Percentiles rank a stretch among this genome's conserved stretches.
phyloP scores from a whole-genome alignment of 92 coral and sea anemone species.

The Parazoanthus swiftii region DNA sequence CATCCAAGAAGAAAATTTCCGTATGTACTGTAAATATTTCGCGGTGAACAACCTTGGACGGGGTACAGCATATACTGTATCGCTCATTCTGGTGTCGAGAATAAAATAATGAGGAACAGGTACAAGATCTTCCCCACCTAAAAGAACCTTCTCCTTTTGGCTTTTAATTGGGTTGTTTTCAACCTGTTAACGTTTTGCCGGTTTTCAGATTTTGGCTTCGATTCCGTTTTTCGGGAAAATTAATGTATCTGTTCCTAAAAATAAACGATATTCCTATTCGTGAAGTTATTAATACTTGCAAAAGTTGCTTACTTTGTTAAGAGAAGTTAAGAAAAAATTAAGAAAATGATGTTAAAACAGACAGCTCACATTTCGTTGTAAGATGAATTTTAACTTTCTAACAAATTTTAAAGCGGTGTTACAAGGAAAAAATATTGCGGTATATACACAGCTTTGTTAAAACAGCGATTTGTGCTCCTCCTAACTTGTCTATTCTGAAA shows the following conservation, averaged over 20 bases:
- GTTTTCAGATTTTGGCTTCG: neutral
- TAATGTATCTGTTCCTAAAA: constrained; percentile 32
- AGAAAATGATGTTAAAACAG: constrained; percentile 17
- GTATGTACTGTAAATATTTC: constrained; percentile 45
- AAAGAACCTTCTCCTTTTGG: neutral
- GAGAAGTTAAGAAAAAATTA: constrained; percentile 14
- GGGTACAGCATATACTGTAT: neutral
- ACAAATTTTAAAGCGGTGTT: constrained; percentile 13
- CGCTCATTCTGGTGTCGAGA: constrained; percentile 2
- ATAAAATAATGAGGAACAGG: constrained; percentile 20
- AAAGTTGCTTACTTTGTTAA: neutral
- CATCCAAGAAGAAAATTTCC: constrained; percentile 2
- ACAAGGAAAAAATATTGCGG: neutral
- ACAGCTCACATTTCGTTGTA: constrained; percentile 19
- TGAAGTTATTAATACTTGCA: neutral
- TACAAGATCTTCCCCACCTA: constrained; percentile 2
- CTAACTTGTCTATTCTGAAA: constrained; percentile 10
- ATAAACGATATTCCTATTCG: constrained; percentile 17
- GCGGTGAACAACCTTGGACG: constrained; percentile 16
- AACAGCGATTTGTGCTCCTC: neutral
- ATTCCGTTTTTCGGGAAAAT: neutral
- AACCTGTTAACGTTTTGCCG: neutral
- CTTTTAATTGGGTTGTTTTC: neutral
- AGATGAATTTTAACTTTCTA: constrained; percentile 18
- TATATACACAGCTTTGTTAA: neutral